Evolutionary conservation across 2,797 vertebrate genomes (phyloP).

Genomic region (Geotrypetes seraphini): DNA sequence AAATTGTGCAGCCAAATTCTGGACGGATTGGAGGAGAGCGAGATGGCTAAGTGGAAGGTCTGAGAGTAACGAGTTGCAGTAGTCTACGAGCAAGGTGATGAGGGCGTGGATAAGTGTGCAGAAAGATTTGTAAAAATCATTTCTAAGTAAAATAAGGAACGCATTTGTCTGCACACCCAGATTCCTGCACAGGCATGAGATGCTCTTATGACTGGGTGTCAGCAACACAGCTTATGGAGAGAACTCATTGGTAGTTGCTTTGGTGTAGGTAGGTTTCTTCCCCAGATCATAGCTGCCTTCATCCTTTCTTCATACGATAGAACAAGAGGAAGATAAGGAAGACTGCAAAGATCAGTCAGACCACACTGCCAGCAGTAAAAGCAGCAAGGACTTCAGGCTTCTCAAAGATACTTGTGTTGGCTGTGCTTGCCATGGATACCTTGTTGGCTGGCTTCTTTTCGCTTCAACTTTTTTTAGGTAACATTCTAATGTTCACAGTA

Average conservation of each 20-base stretch:
- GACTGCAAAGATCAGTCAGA: constrained; percentile 75
- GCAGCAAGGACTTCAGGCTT: constrained; percentile 87
- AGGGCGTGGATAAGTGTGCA: too few species aligned
- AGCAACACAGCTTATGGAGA: constrained; percentile 77
- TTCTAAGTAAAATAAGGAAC: constrained; percentile 31
- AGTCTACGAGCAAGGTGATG: too few species aligned
- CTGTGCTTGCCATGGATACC: constrained; percentile 79
- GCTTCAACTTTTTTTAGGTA: too few species aligned
- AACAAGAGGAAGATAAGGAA: constrained; percentile 81
- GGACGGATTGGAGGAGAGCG: too few species aligned
- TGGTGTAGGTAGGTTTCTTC: constrained; percentile 97
- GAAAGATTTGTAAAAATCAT: constrained; percentile 22
- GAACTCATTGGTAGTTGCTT: constrained; percentile 87
- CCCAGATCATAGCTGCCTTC: constrained; percentile 88
- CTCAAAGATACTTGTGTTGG: constrained; percentile 66
- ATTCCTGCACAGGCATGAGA: constrained; percentile 18
- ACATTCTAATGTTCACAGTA: too few species aligned
- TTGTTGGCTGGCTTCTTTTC: constrained; percentile 57
- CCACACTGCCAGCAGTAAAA: constrained; percentile 72
- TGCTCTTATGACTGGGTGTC: too few species aligned
- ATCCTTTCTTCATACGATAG: constrained; percentile 91
- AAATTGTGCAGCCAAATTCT: too few species aligned
- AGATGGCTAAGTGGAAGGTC: too few species aligned
- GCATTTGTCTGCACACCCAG: constrained; percentile 24
- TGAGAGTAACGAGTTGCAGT: too few species aligned